Base-by-base conservation (phyloP, 2,113 vertebrate genomes). In the Muntiacus muntjak region DNA sequence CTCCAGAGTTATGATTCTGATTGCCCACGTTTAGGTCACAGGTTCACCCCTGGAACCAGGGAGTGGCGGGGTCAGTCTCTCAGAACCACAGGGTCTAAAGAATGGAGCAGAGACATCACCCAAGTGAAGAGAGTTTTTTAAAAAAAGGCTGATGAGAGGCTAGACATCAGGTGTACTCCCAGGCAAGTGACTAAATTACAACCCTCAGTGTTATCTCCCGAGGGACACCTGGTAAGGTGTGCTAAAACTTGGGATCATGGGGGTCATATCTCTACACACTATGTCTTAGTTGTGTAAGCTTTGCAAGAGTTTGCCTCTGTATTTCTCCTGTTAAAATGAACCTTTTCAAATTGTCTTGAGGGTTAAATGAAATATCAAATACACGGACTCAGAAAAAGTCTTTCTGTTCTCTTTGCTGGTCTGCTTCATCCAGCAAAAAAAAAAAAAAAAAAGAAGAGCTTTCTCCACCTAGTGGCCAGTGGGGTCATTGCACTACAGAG, bases 391-490 rank as follows among this genome's bases (percentile, higher is more conserved):
- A 94, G 52, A 12, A 86, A 64, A 62, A 91, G 14, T 76, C 15
- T 4, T 33, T 6, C 47, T 67, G 4, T 43, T 91, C 30, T 67
- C 16, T 82, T 81, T 15, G 33, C 43, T 15, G n/a, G 13, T 71
- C 3, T 36, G 33, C 45, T 17, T 71, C 36, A 64, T 14, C 25
- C 33, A 15, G 83, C 28, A 40, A 14, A 78, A 50, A 47, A 50
- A 50, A 58, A 21, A 76, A 45, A 78, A 50, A 47, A 50, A 50
- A 58, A 21, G 82, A 40, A 40, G 54, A 26, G 40, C 7, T 1
- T 45, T 79, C 94, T 79, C 96, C 96, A 87, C 79, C 97, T 95
- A 96, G 95, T 94, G 97, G 97, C 84, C 21, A 74, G 2, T 1
- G 7, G 36, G 64, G 40, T 58, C 45, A 54, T 6, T 84, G 89